A percentile compares a stretch with the other conserved stretches of the same genome.
Conservation (phyloP, 2,888 invertebrate genomes). For the Auanema freiburgensis region DNA sequence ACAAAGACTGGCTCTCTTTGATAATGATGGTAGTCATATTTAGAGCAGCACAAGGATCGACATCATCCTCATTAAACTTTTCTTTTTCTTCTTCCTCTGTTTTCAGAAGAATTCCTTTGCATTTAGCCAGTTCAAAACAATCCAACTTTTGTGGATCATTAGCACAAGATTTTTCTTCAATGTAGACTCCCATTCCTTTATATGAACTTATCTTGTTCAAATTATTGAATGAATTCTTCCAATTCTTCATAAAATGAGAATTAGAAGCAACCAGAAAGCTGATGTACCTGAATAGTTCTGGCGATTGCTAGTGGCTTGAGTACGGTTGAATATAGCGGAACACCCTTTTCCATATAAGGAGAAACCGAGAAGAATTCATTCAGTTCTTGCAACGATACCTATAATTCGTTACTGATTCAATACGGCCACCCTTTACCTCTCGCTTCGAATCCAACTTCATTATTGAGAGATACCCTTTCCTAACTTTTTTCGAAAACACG, state of each 20-base stretch:
- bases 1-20: too few relatives aligned
- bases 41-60: not conserved
- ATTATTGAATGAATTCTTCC: too few relatives aligned
- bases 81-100: not conserved
- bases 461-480: constrained; percentile 7
- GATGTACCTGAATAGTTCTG: not conserved
- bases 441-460: constrained; percentile 4
- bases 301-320: not conserved
- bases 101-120: not conserved
- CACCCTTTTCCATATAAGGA: constrained; percentile 10
- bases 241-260: not conserved
- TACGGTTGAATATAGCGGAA: constrained; percentile 13
- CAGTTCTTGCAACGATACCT: not conserved
- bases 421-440: not conserved
- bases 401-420: not conserved
- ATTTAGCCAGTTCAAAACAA: constrained; percentile 8
- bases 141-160: constrained; percentile 7
- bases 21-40: too few relatives aligned
- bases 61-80: not conserved
- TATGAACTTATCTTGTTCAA: not conserved
- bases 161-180: not conserved
- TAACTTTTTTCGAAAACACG: constrained; percentile 4
- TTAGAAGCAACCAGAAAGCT: constrained; percentile 1
- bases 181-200: constrained; percentile 5
- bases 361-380: constrained; percentile 9